A percentile compares a stretch with the other conserved stretches of the same genome.
Conservation (phyloP, 2,888 invertebrate species). For the Drosophila mulleri region DNA sequence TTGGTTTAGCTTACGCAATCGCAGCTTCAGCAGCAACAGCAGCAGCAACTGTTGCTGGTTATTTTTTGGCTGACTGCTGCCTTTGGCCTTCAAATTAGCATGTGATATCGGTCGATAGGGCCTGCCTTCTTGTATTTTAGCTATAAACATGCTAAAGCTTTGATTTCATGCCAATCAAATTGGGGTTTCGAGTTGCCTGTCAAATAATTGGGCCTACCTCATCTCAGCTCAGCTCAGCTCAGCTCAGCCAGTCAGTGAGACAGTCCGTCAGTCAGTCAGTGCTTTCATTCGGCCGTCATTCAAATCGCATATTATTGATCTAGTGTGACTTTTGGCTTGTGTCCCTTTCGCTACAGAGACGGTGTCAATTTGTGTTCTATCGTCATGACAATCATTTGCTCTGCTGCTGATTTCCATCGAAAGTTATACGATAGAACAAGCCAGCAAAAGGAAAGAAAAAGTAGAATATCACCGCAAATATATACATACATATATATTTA, state of each 20-base stretch:
- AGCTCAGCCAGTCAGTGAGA: slow-evolving; percentile 1
- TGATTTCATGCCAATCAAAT: slow-evolving; percentile 58
- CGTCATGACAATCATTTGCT: slow-evolving; percentile 72
- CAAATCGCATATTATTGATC: slow-evolving; percentile 75
- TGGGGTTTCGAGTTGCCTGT: slow-evolving; percentile 39
- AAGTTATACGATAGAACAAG: slow-evolving; percentile 52
- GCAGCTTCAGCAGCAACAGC: slow-evolving; percentile 27
- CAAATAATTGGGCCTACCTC: slow-evolving; percentile 46
- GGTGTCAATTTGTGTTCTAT: slow-evolving; percentile 67
- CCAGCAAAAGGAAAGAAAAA: slow-evolving; percentile 27
- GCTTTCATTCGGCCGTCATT: slow-evolving; percentile 48
- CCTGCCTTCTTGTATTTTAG: slow-evolving; percentile 2
- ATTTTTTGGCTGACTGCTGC: slow-evolving; percentile 16
- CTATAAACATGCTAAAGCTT: slow-evolving; percentile 19
- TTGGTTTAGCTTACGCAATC: slow-evolving; percentile 37
- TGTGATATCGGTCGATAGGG: slow-evolving; percentile 16
- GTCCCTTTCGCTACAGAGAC: slow-evolving; percentile 34
- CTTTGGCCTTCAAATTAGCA: slow-evolving; percentile 33
- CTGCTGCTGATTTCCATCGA: slow-evolving; percentile 70
- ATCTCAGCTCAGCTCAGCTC: not conserved
- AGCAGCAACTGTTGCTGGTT: slow-evolving; percentile 45
- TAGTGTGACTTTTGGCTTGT: slow-evolving; percentile 51
- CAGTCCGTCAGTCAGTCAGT: slow-evolving; percentile 24
- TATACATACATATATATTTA: slow-evolving; percentile 27
- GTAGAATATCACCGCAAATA: slow-evolving; percentile 34